These are phyloP conservation scores for Ariolimax columbianus DNA, from an alignment of 2,888 invertebrate genomes.

Conservation along the genomic window DNA sequence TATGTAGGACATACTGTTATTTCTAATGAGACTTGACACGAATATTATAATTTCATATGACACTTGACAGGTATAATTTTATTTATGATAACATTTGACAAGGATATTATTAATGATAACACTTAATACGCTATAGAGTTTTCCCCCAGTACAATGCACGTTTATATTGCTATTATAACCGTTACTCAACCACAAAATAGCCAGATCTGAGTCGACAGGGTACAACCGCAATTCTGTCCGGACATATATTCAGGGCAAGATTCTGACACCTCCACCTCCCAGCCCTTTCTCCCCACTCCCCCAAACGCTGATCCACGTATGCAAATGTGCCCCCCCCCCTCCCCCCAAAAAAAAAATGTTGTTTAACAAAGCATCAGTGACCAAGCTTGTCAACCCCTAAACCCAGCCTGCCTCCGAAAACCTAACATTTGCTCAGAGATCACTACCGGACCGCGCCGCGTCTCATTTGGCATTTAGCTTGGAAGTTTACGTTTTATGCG, in stretches of 20 bases:
- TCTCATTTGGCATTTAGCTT: slow-evolving; percentile 7
- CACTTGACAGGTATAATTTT: too few species aligned
- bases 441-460: not conserved
- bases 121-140: too few species aligned
- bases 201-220: not conserved
- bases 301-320: not conserved
- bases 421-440: slow-evolving; percentile 15
- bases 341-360: not conserved
- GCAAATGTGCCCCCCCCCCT: too few species aligned
- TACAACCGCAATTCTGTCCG: not conserved
- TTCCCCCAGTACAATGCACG: too few species aligned
- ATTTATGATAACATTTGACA: too few species aligned
- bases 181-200: too few species aligned
- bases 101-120: too few species aligned
- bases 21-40: too few species aligned
- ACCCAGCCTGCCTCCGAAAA: not conserved
- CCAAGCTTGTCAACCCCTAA: not conserved
- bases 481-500: not conserved
- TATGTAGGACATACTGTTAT: too few species aligned
- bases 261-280: not conserved
- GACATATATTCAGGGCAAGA: not conserved
- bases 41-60: too few species aligned
- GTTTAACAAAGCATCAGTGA: not conserved
- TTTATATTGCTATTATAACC: too few species aligned
- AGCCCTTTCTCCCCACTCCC: not conserved